A percentile compares a stretch with the other conserved stretches of the same genome.
These are phyloP conservation scores for Heloderma charlesbogerti DNA, from an alignment of 2,113 vertebrate genomes.

Conservation along the genomic window DNA sequence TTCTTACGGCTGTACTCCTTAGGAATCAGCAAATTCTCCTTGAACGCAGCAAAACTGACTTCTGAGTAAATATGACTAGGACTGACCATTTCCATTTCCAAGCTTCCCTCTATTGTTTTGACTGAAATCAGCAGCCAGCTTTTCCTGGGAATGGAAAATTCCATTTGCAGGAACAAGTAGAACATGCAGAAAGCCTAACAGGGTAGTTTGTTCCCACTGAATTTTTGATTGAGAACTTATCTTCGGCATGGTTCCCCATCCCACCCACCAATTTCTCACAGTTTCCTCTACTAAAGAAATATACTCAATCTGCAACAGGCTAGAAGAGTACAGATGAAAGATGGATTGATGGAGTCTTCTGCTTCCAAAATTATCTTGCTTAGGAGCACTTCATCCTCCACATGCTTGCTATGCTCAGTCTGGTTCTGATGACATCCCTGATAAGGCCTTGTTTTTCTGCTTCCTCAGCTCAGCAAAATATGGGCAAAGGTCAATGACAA, in stretches of 20 bases:
- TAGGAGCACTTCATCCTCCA: neutral
- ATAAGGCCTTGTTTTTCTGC: constrained; percentile 34
- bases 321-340: neutral
- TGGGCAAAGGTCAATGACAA: neutral
- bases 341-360: neutral
- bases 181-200: neutral
- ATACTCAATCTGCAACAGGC: neutral
- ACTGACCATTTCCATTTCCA: neutral
- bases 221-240: neutral
- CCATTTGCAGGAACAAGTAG: neutral
- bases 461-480: constrained; percentile 27
- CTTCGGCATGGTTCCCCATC: neutral
- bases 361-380: constrained; percentile 19
- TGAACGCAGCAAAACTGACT: neutral
- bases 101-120: constrained; percentile 1
- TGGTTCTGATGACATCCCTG: neutral
- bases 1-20: neutral
- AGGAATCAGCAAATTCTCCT: neutral
- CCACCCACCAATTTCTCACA: neutral
- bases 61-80: too few species aligned
- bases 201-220: neutral
- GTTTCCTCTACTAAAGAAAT: neutral
- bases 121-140: neutral
- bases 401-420: neutral
- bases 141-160: constrained; percentile 4